Conservation (phyloP, 2,113 vertebrate genomes). For the Siniperca chuatsi region DNA sequence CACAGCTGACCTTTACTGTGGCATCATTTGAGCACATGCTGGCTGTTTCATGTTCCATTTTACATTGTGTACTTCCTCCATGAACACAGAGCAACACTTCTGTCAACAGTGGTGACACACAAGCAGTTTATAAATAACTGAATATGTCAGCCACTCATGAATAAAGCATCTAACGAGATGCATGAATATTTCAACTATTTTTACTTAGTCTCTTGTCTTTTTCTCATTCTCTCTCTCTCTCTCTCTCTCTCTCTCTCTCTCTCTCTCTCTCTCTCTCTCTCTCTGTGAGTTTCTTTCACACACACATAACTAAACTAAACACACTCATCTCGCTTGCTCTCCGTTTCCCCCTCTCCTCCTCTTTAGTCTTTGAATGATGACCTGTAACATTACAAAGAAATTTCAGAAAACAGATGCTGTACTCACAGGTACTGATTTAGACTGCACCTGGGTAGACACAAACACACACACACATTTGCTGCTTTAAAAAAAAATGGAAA, state of each 20-base stretch:
- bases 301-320: too few relatives aligned
- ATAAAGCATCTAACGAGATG: constrained; percentile 69
- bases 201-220: constrained; percentile 40
- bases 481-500: constrained; percentile 64
- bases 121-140: constrained; percentile 70
- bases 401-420: background rate
- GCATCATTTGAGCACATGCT: constrained; percentile 33
- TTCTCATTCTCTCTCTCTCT: constrained; percentile 3
- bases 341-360: background rate
- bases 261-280: background rate
- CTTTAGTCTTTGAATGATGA: constrained; percentile 42
- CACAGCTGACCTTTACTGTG: constrained; percentile 36
- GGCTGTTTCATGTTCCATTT: constrained; percentile 51
- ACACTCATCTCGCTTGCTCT: background rate
- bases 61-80: constrained; percentile 45
- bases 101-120: constrained; percentile 66
- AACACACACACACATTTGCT: constrained; percentile 9
- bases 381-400: constrained; percentile 47
- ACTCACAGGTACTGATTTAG: constrained; percentile 44
- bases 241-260: background rate
- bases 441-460: constrained; percentile 5
- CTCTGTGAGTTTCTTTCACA: constrained; percentile 15
- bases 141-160: constrained; percentile 61
- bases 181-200: constrained; percentile 72
- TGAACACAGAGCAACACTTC: constrained; percentile 58